Conservation (phyloP, 2,888 invertebrate species). For the Diachrysia chrysitis region DNA sequence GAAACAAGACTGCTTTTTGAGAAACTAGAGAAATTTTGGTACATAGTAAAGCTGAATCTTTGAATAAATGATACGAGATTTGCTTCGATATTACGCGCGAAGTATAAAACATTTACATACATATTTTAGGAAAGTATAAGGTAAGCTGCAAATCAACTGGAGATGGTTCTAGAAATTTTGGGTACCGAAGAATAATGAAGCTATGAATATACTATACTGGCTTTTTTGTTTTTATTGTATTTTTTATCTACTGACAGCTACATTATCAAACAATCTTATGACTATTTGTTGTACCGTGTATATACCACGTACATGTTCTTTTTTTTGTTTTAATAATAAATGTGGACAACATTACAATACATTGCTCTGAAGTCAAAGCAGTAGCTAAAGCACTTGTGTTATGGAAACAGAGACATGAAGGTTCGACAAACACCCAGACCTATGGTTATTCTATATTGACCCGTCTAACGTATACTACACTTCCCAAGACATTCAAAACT, state of each 20-base stretch:
- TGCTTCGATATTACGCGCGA: conserved; percentile 24
- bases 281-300: neutral
- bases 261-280: too few species aligned
- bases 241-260: neutral
- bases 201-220: conserved; percentile 26
- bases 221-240: neutral
- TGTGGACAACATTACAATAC: too few species aligned
- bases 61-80: conserved; percentile 25
- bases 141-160: conserved; percentile 29
- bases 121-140: conserved; percentile 31
- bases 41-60: conserved; percentile 15
- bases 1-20: neutral
- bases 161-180: conserved; percentile 27
- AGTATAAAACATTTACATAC: conserved; percentile 21
- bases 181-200: conserved; percentile 29
- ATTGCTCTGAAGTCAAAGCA: too few species aligned
- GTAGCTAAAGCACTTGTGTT: too few species aligned
- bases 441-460: too few species aligned
- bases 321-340: too few species aligned
- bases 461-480: too few species aligned
- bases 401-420: too few species aligned
- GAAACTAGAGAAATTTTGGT: conserved; percentile 11
- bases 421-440: too few species aligned
- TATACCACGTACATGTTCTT: neutral
- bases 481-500: too few species aligned